Percentiles rank a stretch among this genome's conserved stretches.
Evolutionary conservation across 2,888 invertebrate genomes (phyloP).

Genomic region (Nematopogon swammerdamellus): DNA sequence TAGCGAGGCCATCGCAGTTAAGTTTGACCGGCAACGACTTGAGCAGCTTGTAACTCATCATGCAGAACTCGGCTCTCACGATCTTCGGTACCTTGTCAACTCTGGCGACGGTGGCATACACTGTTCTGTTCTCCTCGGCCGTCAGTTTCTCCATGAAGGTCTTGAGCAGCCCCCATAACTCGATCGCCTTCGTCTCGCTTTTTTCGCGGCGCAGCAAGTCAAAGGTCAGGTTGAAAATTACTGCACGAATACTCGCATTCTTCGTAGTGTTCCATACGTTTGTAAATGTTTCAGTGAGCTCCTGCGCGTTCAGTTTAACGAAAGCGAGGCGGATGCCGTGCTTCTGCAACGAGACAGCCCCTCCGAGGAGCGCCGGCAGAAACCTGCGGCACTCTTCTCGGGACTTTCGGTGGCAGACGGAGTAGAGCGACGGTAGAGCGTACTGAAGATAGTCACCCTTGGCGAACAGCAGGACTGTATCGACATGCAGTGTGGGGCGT

Average conservation of each 20-base stretch:
- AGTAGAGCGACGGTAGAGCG: slow-evolving; percentile 28
- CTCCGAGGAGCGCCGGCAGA: slow-evolving; percentile 12
- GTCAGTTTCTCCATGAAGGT: slow-evolving; percentile 28
- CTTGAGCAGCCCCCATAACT: slow-evolving; percentile 24
- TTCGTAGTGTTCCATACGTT: slow-evolving; percentile 26
- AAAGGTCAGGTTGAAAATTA: slow-evolving; percentile 26
- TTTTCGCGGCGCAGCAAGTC: slow-evolving; percentile 24
- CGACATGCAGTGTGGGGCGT: slow-evolving; percentile 28
- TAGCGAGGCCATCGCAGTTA: slow-evolving; percentile 13
- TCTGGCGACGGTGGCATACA: slow-evolving; percentile 22
- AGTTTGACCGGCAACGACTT: slow-evolving; percentile 16
- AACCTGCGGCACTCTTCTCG: slow-evolving; percentile 21
- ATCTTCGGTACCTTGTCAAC: slow-evolving; percentile 19
- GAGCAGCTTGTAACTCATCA: slow-evolving; percentile 26
- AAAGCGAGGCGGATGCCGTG: slow-evolving; percentile 31
- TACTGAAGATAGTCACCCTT: slow-evolving; percentile 35
- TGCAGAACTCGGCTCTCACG: slow-evolving; percentile 22
- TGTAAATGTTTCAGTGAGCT: slow-evolving; percentile 20
- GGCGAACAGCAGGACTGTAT: slow-evolving; percentile 25
- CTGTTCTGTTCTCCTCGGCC: slow-evolving; percentile 25
- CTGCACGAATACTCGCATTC: slow-evolving; percentile 28
- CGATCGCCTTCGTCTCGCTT: slow-evolving; percentile 16
- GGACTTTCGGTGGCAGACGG: slow-evolving; percentile 21
- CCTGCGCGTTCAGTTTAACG: slow-evolving; percentile 20
- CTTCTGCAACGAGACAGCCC: slow-evolving; percentile 34